A percentile compares a stretch with the other conserved stretches of the same genome.
These are phyloP conservation scores for Drosophila asahinai DNA, from an alignment of 1,140 invertebrate genomes.

Conservation along the genomic window DNA sequence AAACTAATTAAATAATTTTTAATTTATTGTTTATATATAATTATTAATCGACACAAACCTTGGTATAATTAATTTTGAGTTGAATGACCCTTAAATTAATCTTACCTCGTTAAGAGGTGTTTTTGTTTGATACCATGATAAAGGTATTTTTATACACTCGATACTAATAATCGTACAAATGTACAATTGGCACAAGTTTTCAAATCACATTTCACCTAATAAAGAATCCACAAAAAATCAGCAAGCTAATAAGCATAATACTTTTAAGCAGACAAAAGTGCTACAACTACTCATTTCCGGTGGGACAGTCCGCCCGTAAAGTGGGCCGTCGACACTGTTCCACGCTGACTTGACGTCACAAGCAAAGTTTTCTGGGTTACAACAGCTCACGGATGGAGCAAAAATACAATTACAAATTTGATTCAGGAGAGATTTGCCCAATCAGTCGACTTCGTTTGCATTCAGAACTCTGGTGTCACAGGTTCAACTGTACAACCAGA, in stretches of 20 bases:
- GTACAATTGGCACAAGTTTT: no score
- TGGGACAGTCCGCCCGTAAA: conserved; percentile 37
- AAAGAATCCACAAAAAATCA: neutral
- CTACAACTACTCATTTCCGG: conserved; percentile 51
- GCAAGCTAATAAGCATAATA: neutral
- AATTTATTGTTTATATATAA: no score
- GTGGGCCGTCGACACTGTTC: conserved; percentile 62
- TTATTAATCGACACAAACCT: no score
- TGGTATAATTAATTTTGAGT: no score
- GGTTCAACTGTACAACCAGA: conserved; percentile 50
- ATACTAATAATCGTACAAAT: no score
- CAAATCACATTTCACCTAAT: neutral
- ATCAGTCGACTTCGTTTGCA: conserved; percentile 12
- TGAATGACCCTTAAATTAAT: no score
- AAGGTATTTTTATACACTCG: no score
- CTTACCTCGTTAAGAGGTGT: no score
- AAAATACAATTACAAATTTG: conserved; percentile 2
- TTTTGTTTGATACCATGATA: no score
- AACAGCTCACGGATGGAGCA: conserved; percentile 23
- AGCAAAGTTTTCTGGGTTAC: conserved; percentile 54
- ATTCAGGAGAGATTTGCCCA: conserved; percentile 5
- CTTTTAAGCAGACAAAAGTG: neutral
- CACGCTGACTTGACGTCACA: conserved; percentile 58
- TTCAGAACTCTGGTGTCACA: conserved; percentile 16
- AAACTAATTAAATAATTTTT: no score